These are phyloP conservation scores for Chiloscyllium punctatum DNA, from an alignment of 2,797 vertebrate species.

Conservation along the genomic window DNA sequence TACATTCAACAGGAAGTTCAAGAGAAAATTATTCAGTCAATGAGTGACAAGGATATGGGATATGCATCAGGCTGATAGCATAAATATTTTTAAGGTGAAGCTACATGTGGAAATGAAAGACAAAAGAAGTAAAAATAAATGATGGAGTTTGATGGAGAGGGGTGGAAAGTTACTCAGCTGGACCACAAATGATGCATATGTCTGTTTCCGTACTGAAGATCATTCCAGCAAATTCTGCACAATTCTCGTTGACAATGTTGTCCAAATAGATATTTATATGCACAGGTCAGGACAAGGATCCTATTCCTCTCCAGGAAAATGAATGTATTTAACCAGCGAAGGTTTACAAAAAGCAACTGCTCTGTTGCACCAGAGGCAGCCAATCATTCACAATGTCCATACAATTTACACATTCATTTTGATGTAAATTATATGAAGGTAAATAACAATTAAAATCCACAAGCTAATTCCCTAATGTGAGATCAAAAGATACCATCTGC, in stretches of 20 bases:
- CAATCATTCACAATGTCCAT: neutral
- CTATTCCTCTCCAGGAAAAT: neutral
- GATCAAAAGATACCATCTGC: conserved; percentile 6
- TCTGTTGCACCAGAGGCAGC: neutral
- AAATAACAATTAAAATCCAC: neutral
- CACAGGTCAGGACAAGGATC: no score
- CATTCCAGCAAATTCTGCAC: neutral
- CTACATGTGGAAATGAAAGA: neutral
- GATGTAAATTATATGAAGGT: neutral
- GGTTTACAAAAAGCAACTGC: neutral
- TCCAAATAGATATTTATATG: neutral
- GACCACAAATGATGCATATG: neutral
- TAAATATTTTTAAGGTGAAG: neutral
- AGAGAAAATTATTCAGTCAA: neutral
- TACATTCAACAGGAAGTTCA: neutral
- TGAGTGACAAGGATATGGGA: neutral
- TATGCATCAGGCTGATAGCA: neutral
- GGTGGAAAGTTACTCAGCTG: neutral
- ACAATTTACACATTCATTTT: neutral
- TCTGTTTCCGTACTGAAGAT: neutral
- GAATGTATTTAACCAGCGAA: neutral
- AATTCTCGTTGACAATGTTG: neutral
- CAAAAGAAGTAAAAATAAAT: neutral
- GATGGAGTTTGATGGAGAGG: neutral
- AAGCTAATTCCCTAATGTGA: neutral